Evolutionary conservation across 1,140 invertebrate species (phyloP).

Genomic region (Drosophila mauritiana): DNA sequence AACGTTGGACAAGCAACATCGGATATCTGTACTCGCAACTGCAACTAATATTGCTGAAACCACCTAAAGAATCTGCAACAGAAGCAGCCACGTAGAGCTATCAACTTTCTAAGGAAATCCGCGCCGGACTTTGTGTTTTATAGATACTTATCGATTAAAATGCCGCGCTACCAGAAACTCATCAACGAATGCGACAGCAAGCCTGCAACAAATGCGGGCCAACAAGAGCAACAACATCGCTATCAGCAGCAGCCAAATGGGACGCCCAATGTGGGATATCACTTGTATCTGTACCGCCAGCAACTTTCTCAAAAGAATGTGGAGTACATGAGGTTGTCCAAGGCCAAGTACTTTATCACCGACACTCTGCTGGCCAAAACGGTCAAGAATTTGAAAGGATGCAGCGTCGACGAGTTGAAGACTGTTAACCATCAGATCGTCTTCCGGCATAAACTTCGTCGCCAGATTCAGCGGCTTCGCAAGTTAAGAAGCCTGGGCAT

Average conservation of each 20-base stretch:
- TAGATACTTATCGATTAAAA: constrained; percentile 2
- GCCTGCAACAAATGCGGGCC: neutral
- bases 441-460: constrained; percentile 68
- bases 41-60: neutral
- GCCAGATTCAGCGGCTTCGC: constrained; percentile 62
- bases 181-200: constrained; percentile 35
- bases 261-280: constrained; percentile 58
- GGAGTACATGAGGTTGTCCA: constrained; percentile 67
- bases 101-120: neutral
- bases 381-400: constrained; percentile 63
- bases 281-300: constrained; percentile 69
- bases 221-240: constrained; percentile 19
- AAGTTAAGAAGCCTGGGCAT: constrained; percentile 63
- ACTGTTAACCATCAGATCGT: constrained; percentile 70
- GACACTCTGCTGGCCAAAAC: constrained; percentile 68
- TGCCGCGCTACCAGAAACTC: constrained; percentile 58
- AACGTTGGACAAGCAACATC: constrained; percentile 44
- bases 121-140: neutral
- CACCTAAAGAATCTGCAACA: neutral
- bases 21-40: constrained; percentile 25
- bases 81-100: no score
- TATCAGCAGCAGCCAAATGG: constrained; percentile 19
- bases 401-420: constrained; percentile 65
- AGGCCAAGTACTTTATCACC: constrained; percentile 75
- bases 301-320: constrained; percentile 64